Evolutionary conservation across 1,140 invertebrate species (phyloP).

Genomic region (Prorops nasuta): DNA sequence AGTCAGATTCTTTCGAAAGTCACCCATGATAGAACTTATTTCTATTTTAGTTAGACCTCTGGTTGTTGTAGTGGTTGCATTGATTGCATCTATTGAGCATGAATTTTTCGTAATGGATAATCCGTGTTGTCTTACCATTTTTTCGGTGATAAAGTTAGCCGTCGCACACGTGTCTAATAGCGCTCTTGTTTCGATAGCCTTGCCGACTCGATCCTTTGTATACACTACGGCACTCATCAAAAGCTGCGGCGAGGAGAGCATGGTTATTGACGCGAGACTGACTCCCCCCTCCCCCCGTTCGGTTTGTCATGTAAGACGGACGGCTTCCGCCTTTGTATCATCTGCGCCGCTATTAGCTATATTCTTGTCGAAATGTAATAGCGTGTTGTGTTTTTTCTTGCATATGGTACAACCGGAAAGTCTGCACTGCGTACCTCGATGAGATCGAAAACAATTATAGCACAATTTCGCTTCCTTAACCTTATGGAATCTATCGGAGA

Average conservation of each 20-base stretch:
- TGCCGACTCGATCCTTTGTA: neutral
- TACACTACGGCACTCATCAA: neutral
- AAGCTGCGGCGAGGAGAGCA: neutral
- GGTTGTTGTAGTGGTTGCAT: too few relatives aligned
- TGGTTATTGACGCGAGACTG: neutral
- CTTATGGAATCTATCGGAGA: too few relatives aligned
- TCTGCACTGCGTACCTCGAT: too few relatives aligned
- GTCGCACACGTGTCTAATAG: neutral
- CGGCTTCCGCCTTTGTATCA: neutral
- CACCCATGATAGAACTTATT: neutral
- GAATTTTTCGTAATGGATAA: neutral
- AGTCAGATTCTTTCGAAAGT: neutral
- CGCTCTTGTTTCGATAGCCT: neutral
- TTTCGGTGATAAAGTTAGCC: neutral
- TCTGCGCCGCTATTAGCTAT: neutral
- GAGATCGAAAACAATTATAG: too few relatives aligned
- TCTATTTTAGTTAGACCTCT: too few relatives aligned
- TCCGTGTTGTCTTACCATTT: neutral
- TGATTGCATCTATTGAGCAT: neutral
- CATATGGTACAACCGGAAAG: neutral
- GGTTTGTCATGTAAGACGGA: neutral
- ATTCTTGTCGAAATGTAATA: too few relatives aligned
- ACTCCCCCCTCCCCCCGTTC: neutral
- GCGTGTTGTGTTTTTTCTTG: constrained; percentile 6
- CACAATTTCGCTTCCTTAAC: too few relatives aligned